These are phyloP conservation scores for Apolygus lucorum DNA, from an alignment of 1,140 invertebrate genomes.

Conservation along the genomic window DNA sequence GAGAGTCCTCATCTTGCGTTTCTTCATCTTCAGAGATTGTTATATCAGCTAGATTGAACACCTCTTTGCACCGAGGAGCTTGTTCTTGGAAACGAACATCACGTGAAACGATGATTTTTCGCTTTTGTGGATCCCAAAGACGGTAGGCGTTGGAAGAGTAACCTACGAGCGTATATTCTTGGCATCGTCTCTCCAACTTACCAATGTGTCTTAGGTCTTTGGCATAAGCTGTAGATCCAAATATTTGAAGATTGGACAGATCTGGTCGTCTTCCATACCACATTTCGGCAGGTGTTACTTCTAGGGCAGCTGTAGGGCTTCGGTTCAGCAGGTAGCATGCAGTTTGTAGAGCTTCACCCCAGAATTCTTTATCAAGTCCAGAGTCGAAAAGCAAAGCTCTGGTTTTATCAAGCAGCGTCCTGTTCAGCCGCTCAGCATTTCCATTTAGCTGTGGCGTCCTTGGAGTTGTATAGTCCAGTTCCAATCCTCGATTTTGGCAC, in stretches of 20 bases:
- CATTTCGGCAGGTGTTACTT: conserved; percentile 34
- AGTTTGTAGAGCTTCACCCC: conserved; percentile 35
- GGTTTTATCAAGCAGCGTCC: conserved; percentile 36
- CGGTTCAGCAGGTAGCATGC: conserved; percentile 35
- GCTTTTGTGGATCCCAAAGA: neutral
- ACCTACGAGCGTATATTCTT: conserved; percentile 3
- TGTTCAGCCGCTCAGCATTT: conserved; percentile 38
- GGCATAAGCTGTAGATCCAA: conserved; percentile 35
- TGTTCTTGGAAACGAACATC: conserved; percentile 31
- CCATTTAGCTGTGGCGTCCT: conserved; percentile 41
- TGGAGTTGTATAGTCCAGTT: conserved; percentile 29
- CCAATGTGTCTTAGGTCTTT: conserved; percentile 32
- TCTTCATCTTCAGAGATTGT: conserved; percentile 12
- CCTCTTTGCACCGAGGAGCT: conserved; percentile 17
- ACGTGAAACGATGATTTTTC: conserved; percentile 25
- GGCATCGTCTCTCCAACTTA: conserved; percentile 20
- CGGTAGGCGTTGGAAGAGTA: neutral
- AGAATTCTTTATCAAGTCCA: conserved; percentile 33
- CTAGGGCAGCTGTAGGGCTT: conserved; percentile 26
- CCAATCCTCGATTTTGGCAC: conserved; percentile 33
- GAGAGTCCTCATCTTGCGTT: neutral
- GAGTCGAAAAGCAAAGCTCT: conserved; percentile 36
- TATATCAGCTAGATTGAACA: conserved; percentile 14
- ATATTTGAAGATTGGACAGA: conserved; percentile 35
- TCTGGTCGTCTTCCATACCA: conserved; percentile 35